Base-by-base conservation (phyloP, 2,888 invertebrate genomes). In the Drosophila subsilvestris region DNA sequence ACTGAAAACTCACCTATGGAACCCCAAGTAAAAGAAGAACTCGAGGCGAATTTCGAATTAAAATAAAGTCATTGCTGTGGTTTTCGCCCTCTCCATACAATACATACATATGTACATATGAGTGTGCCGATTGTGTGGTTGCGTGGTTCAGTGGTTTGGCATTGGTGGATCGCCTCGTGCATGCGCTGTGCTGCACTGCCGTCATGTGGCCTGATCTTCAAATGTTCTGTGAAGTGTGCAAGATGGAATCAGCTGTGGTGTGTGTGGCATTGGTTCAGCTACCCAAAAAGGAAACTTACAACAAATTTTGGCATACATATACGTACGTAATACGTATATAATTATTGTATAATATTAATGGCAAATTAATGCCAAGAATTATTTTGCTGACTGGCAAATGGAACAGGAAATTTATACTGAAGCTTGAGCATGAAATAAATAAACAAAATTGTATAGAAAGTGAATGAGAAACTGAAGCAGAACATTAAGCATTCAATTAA, bases 111-210 rank as follows among this genome's bases (percentile, higher is more conserved):
- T 22, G 27, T 49, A 27, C 49, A 49, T 18, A 22, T 71, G 80
- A 76, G 14, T 37, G 68, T 72, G 78, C 57, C 62, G 54, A 25
- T 58, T 73, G 54, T 79, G 65, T 78, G 76, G 79, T 78, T 63
- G 71, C 68, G 55, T 75, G 76, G 76, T 53, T 79, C 76, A 61
- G 57, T 50, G 51, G 72, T 53, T 60, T 56, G 73, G 56, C 65
- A 72, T 71, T 71, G 72, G 71, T 63, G 70, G 70, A 55, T 48
- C 66, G 55, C 65, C 69, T 44, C 70, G 45, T 69, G 59, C 53
- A 44, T 59, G 48, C 17, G 54, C 53, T 59, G 53, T 49, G 59
- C 37, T 53, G 65, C 63, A 53, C 27, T n/a, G 49, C 49, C 25
- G 14, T 29, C 49, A 18, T 32, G 14, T 10, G 32, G 51, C 51